Conservation (phyloP, 2,888 invertebrate genomes). For the Phania funesta region DNA sequence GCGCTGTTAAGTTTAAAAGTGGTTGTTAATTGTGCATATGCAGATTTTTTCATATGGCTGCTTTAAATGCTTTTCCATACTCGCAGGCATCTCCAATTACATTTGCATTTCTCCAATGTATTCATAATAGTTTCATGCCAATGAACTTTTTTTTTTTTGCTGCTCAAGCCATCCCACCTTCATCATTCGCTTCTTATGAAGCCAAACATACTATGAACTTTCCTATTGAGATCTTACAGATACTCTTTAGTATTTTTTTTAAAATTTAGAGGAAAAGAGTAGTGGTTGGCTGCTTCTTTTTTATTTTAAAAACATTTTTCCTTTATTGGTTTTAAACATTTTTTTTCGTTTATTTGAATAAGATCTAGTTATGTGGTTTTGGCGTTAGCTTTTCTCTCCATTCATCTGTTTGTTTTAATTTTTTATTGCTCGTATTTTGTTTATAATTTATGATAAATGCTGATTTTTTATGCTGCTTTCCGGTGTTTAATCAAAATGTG, state of each 20-base stretch:
- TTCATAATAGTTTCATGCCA: conserved; percentile 45
- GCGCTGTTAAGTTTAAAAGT: background rate
- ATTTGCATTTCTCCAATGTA: conserved; percentile 58
- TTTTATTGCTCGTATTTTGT: background rate
- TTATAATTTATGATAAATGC: conserved; percentile 4
- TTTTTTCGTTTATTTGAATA: too few relatives aligned
- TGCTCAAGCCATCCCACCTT: background rate
- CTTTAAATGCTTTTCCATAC: conserved; percentile 26
- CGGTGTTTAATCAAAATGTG: background rate
- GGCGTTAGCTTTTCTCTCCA: too few relatives aligned
- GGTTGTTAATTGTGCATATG: conserved; percentile 9
- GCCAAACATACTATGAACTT: background rate
- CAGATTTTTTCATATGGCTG: conserved; percentile 12
- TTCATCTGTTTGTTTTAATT: background rate
- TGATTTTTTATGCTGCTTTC: background rate
- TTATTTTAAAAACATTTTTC: background rate
- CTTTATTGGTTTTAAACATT: background rate
- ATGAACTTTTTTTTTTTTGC: conserved; percentile 46
- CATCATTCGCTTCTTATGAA: background rate
- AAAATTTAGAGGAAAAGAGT: background rate
- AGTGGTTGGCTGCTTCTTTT: background rate
- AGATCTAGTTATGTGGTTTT: too few relatives aligned
- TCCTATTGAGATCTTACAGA: background rate
- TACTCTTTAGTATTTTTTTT: background rate
- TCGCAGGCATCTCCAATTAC: conserved; percentile 49